These are phyloP conservation scores for rat (Rattus norvegicus) DNA, from an alignment of 2,113 vertebrate species.

Conservation along the genomic window DNA sequence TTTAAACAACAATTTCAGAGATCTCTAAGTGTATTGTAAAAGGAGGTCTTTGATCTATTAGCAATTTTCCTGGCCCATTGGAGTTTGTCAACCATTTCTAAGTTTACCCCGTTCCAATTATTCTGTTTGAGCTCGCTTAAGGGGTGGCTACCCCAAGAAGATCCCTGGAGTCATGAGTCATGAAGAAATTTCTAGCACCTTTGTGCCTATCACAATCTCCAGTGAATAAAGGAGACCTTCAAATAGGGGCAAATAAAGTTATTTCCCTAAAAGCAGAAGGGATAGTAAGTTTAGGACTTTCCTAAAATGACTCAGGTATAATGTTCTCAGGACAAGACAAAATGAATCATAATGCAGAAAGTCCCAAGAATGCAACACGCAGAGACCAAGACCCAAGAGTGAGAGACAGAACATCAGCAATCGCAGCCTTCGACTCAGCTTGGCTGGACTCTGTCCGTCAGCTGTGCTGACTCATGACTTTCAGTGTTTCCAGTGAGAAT, in stretches of 20 bases:
- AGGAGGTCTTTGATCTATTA: not conserved
- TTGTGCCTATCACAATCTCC: not conserved
- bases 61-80: not conserved
- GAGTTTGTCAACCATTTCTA: not conserved
- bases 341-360: not conserved
- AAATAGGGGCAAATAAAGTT: not conserved
- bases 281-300: not conserved
- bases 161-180: not conserved
- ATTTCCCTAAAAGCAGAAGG: not conserved
- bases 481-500: not conserved
- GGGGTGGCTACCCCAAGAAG: not conserved
- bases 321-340: not conserved
- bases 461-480: not conserved
- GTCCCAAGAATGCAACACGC: not conserved
- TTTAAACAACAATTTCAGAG: not conserved
- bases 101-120: not conserved
- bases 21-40: not conserved
- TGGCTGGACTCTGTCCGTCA: not conserved
- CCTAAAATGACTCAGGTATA: not conserved
- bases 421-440: not conserved
- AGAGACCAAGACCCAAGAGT: not conserved
- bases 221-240: not conserved
- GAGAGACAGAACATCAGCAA: not conserved
- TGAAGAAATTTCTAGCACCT: not conserved
- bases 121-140: not conserved